Percentiles rank a stretch among this genome's conserved stretches.
Conservation (phyloP, 2,797 vertebrate species). For the Halcyon leucocephala region DNA sequence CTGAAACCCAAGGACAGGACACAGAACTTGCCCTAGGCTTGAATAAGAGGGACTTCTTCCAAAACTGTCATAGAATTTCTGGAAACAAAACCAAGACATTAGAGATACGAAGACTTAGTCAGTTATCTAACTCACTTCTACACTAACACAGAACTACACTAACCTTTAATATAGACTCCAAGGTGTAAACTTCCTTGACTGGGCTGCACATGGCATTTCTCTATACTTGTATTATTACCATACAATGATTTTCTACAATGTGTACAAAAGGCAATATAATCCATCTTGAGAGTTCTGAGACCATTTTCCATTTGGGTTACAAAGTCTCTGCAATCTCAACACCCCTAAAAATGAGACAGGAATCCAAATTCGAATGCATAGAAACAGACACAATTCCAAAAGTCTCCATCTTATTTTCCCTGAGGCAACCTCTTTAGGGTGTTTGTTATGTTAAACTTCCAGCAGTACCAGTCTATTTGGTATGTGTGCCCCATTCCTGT, state of each 20-base stretch:
- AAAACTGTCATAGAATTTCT: not conserved
- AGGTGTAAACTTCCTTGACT: not conserved
- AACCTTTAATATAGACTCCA: not conserved
- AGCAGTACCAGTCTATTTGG: rapidly evolving
- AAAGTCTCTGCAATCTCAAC: not conserved
- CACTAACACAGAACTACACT: not conserved
- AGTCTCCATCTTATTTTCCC: not conserved
- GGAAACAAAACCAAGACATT: not conserved
- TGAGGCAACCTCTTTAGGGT: not conserved
- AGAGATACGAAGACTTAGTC: not conserved
- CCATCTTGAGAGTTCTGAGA: not conserved
- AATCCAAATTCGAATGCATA: not conserved
- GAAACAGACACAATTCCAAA: not conserved
- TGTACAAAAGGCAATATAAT: not conserved
- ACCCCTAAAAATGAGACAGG: not conserved
- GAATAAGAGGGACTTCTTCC: not conserved
- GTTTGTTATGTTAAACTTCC: not conserved
- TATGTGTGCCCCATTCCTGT: not conserved
- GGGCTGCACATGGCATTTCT: not conserved
- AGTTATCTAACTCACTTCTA: not conserved
- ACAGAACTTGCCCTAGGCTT: not conserved
- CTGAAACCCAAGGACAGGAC: not conserved
- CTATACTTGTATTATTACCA: not conserved
- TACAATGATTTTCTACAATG: not conserved
- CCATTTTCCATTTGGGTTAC: not conserved